Base-by-base conservation (phyloP, 2,888 invertebrate genomes). In the Amorpha juglandis region DNA sequence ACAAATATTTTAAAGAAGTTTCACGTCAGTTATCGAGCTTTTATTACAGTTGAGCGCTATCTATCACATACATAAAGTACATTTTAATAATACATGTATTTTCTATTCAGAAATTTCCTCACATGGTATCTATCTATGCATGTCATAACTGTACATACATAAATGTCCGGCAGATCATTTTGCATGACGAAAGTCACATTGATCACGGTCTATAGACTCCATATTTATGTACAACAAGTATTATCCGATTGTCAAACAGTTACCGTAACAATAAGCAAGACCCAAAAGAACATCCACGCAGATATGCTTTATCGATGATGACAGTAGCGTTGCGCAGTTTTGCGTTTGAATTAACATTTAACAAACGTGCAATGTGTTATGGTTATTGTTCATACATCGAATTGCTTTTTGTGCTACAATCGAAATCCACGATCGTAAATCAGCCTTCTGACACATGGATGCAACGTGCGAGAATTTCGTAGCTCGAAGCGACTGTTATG, bases 341-440 rank as follows among this genome's bases (percentile, higher is more conserved):
- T 64, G 42, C 48, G 45, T 67, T 53, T 63, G 62, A 55, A 45
- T 67, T 67, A 70, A 73, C 62, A 64, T 63, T 66, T 64, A 63
- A 50, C 66, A 62, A 65, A 19, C 64, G 66, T 72, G 69, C 8
- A 58, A 72, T 62, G 69, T 38, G 9, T 69, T 69, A 66, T 69
- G 64, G 68, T 68, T 64, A 71, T 75, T 71, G 67, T 73, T 69
- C 62, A 64, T 63, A 66, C 63, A 63, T 70, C 67, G 33, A 48
- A 70, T 69, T 67, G 62, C 65, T 71, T 64, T 68, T 67, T 66
- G 62, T 66, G 65, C 63, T 71, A 67, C 72, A 71, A 70, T 75
- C 71, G 68, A 66, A 75, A 73, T 74, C 71, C 73, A 73, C 62
- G 65, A 63, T 67, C 64, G 71, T 73, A 75, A 77, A 75, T 75